These are phyloP conservation scores for Thermophis baileyi DNA, from an alignment of 2,113 vertebrate genomes.

Conservation along the genomic window DNA sequence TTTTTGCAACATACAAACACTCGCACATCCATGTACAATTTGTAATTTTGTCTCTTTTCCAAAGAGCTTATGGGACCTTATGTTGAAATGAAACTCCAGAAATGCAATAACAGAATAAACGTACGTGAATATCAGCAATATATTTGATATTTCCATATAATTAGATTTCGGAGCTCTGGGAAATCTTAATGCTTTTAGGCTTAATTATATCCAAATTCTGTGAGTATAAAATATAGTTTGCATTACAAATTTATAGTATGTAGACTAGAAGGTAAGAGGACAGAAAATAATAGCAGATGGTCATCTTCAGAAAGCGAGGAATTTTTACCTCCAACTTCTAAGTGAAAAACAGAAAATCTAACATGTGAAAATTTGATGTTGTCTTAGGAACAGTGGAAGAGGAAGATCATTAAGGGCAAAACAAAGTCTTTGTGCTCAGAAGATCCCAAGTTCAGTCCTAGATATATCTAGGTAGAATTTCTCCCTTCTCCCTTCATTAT, in stretches of 20 bases:
- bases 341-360: not conserved
- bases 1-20: not conserved
- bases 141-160: not conserved
- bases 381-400: not conserved
- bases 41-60: not conserved
- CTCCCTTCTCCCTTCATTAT: not conserved
- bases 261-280: not conserved
- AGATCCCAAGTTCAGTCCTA: not conserved
- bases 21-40: not conserved
- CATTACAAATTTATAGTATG: not conserved
- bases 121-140: not conserved
- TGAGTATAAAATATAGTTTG: not conserved
- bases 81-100: not conserved
- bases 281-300: not conserved
- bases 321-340: not conserved
- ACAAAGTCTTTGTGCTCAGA: not conserved
- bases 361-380: not conserved
- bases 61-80: not conserved
- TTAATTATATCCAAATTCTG: not conserved
- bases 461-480: not conserved
- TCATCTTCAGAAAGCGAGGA: not conserved
- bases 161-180: not conserved
- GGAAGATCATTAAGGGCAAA: not conserved
- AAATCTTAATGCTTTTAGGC: not conserved
- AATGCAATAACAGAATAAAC: not conserved